Base-by-base conservation (phyloP, 2,797 vertebrate genomes). In the Poecilia picta region DNA sequence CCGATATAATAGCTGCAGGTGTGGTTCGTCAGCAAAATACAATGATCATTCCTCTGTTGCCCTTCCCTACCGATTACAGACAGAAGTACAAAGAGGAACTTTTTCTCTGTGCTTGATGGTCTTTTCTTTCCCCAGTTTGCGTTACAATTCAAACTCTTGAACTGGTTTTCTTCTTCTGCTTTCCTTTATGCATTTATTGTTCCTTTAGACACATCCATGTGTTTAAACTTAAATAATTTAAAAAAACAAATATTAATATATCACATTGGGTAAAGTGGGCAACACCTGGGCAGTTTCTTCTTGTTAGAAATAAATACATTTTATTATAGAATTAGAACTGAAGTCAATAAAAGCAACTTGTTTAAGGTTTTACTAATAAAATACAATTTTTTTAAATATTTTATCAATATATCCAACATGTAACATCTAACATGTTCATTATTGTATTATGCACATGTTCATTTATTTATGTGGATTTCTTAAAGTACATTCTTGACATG, bases 11-110 rank as follows among this genome's bases (percentile, higher is more conserved):
- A 76, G 76, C 62, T 53, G 73, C 5, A 13, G 76, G 79, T 81
- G 83, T 75, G 79, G 83, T 41, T 71, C 71, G 59, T 46, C 74
- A 68, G 73, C 16, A 15, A 43, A 55, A 72, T 64, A 23, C 39
- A 64, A 43, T 31, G 72, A 41, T 77, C 28, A 5, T 66, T 77
- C 76, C 49, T 33, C 49, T 46, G 49, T 31, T 41, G 23, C 23
- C 43, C n/a, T 15, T 23, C 45, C 20, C 62, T 71, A 33, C 55
- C 41, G 33, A 28, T 46, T 71, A 7, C 25, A 71, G 25, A 71
- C 41, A 71, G 15, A 71, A 8, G 23, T 7, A n/a, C 12, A 0
- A 45, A 46, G 41, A 43, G 25, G 36, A 11, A 68, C 0, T 2
- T 41, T 41, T 23, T 25, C 8, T 68, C 36, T 23, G 20, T 41